phyloP scores from a whole-genome alignment of 1,140 invertebrate genomes.

The Listronotus bonariensis region DNA sequence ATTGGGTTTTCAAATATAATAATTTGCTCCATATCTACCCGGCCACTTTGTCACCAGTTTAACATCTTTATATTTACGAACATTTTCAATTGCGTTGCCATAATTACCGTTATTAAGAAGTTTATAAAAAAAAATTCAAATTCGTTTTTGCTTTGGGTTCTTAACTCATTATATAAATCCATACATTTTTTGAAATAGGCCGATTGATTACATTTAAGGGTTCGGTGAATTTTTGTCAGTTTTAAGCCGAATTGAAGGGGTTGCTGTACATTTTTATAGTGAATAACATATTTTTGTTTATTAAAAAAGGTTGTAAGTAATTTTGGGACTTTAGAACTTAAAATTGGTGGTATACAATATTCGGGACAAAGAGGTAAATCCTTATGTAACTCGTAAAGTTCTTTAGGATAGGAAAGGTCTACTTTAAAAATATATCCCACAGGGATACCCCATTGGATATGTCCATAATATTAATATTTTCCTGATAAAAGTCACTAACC shows the following conservation, averaged over 20 bases:
- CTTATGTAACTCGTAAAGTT: too few relatives aligned
- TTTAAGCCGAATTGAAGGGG: conserved; percentile 32
- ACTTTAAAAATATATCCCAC: too few relatives aligned
- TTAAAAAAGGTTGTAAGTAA: too few relatives aligned
- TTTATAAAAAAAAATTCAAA: conserved; percentile 42
- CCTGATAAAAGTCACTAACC: conserved; percentile 22
- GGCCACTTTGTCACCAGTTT: conserved; percentile 19
- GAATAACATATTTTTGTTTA: too few relatives aligned
- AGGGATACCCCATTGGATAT: too few relatives aligned
- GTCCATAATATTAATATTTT: too few relatives aligned
- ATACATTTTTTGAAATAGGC: conserved; percentile 38
- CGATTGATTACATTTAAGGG: conserved; percentile 35
- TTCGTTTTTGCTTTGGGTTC: too few relatives aligned
- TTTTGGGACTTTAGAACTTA: too few relatives aligned
- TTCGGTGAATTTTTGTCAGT: conserved; percentile 38
- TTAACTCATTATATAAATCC: conserved; percentile 35
- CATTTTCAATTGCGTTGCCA: conserved; percentile 41
- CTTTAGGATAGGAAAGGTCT: too few relatives aligned
- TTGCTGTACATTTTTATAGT: conserved; percentile 39
- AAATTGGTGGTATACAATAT: too few relatives aligned
- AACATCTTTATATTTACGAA: conserved; percentile 25
- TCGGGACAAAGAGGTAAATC: too few relatives aligned
- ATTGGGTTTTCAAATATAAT: conserved; percentile 17
- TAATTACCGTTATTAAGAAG: conserved; percentile 37
- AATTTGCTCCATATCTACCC: conserved; percentile 26